Base-by-base conservation (phyloP, 2,797 vertebrate species). In the Urophycis tenuis region DNA sequence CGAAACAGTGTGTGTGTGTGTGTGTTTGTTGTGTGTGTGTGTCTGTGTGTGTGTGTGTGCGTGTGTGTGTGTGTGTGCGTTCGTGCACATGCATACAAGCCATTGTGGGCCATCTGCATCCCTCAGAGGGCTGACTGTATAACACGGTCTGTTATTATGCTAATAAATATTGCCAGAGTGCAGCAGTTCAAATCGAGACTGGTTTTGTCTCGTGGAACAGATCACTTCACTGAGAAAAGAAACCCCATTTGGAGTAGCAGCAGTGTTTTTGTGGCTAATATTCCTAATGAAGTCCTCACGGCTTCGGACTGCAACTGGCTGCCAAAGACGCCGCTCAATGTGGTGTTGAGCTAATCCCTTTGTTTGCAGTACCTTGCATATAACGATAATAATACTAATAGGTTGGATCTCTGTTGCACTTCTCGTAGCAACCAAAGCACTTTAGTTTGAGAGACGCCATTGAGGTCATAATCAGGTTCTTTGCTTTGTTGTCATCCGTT, bases 21-120 rank as follows among this genome's bases (percentile, higher is more conserved):
- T 69, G 67, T 39, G 36, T 5, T 39, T 60, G 49, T 60, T 70
- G 67, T 70, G 67, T 70, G 29, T 70, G 67, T 70, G 67, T 70
- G 29, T 70, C 11, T 70, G 67, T 70, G 29, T 70, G 67, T 69
- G 64, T 70, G 67, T 31, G 29, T 69, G 29, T 69, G 67, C 31
- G 25, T 31, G 67, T 69, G 67, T 30, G 67, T 69, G 67, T 69
- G 25, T 30, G 25, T 69, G 25, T 30, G 67, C 12, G 67, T 30
- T 25, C 14, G 9, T 70, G 67, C 22, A 25, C 53, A 25, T 60
- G 53, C 53, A 3, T 9, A 25, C 25, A 9, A 60, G 53, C 53
- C 25, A 60, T n/a, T 60, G 7, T 25, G n/a, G 53, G 53, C 53
- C 53, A 25, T 60, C 25, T 22, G 22, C 41, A 17, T 45, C 41